Base-by-base conservation (phyloP, 2,888 invertebrate genomes). In the Selenia dentaria region DNA sequence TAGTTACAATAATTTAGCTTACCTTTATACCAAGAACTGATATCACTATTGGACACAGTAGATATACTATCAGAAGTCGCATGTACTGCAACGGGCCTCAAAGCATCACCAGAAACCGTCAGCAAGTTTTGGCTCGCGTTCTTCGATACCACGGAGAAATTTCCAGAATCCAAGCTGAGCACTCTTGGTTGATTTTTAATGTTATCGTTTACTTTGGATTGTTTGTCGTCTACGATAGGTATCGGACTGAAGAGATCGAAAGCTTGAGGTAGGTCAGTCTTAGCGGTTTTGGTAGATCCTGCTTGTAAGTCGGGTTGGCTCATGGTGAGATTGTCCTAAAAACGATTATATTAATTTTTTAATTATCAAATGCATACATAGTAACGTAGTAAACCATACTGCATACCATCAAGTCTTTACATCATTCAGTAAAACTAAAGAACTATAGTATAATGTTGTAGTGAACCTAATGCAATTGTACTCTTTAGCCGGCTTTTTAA, bases 1-100 rank as follows among this genome's bases (percentile, higher is more conserved):
- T n/a, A n/a, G n/a, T n/a, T n/a, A n/a, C n/a, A n/a, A n/a, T n/a
- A 16, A 16, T 10, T 10, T 3, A 25, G 63, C 79, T 75, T 37
- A 83, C 86, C 90, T 89, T 93, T 93, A 70, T 94, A 92, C 94
- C 94, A 94, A 50, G 92, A 93, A 63, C 93, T 94, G 29, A 94
- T 91, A 76, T 94, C 94, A 57, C 91, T 91, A 74, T 92, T 91
- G 9, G 92, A 91, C 10, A 91, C 91, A 18, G 91, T 86, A 1
- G 90, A 86, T 57, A 90, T 85, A 20, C 80, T 89, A 34, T 91
- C 89, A 0, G 85, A 81, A 0, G 83, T 82, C 0, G 76, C 73
- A 44, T 88, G 83, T 0, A 78, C 70, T 0, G 76, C 75, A 0
- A 84, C 77, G 0, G 88, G 87, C 36, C 75, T 84, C 48, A 86